phyloP scores from a whole-genome alignment of 1,140 invertebrate genomes.

The Ceratina japonica region DNA sequence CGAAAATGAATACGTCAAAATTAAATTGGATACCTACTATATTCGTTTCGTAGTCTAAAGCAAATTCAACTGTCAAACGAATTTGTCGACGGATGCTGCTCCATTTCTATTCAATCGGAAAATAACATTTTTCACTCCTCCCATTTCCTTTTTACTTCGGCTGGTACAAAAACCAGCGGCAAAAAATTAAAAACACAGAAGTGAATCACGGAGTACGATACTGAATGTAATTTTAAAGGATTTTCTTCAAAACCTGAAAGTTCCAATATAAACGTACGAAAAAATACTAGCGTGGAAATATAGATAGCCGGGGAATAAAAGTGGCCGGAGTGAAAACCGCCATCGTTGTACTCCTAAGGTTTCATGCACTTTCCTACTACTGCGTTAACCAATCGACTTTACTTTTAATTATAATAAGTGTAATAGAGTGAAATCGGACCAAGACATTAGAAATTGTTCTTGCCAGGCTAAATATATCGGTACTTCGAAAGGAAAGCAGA shows the following conservation, averaged over 20 bases:
- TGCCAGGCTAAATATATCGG: no score
- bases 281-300: not conserved
- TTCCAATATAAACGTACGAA: not conserved
- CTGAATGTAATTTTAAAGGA: slow-evolving; percentile 20
- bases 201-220: not conserved
- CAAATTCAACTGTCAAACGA: not conserved
- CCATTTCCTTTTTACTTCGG: not conserved
- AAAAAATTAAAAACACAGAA: slow-evolving; percentile 19
- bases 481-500: no score
- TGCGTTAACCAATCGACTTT: no score
- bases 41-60: not conserved
- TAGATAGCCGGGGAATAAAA: not conserved
- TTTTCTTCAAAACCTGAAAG: not conserved
- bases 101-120: slow-evolving; percentile 10
- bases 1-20: no score
- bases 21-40: not conserved
- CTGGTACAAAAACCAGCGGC: not conserved
- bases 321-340: no score
- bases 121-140: slow-evolving; percentile 21
- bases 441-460: no score
- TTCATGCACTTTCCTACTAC: no score
- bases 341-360: no score
- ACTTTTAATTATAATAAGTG: no score
- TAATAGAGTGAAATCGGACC: no score
- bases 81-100: not conserved